Evolutionary conservation across 37 sponge, comb jelly and placozoan species (phyloP).

Genomic region (Ianthella basta): DNA sequence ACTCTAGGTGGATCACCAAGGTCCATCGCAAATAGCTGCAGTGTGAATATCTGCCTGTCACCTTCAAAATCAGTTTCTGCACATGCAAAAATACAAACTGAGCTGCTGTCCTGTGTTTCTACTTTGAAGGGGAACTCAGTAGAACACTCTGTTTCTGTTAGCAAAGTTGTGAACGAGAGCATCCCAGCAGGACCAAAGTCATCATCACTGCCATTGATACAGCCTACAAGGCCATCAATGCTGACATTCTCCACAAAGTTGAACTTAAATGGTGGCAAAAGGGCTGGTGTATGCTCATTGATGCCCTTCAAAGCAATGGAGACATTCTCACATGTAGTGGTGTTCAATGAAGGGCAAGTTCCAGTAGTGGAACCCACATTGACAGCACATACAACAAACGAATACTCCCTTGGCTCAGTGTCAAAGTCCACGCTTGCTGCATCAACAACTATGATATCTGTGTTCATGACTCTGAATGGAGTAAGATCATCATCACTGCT

Average conservation of each 20-base stretch:
- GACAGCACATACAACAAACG: background rate
- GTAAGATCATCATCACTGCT: background rate
- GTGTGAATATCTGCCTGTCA: constrained; percentile 20
- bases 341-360: background rate
- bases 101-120: background rate
- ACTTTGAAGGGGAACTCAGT: constrained; percentile 50
- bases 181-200: constrained; percentile 56
- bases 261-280: constrained; percentile 41
- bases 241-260: constrained; percentile 61
- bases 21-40: constrained; percentile 59
- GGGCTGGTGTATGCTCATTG: constrained; percentile 42
- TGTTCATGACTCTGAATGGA: constrained; percentile 6
- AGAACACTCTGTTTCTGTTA: constrained; percentile 19
- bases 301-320: constrained; percentile 21
- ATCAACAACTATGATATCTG: background rate
- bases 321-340: constrained; percentile 2
- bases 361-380: background rate
- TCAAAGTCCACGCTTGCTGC: constrained; percentile 7
- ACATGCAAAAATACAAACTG: constrained; percentile 67
- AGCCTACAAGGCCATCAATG: constrained; percentile 35
- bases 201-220: constrained; percentile 67
- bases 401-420: background rate
- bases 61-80: constrained; percentile 59
- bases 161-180: background rate
- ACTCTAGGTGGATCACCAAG: constrained; percentile 24